These are phyloP conservation scores for Aphelinus certus DNA, from an alignment of 1,140 invertebrate species.

Conservation along the genomic window DNA sequence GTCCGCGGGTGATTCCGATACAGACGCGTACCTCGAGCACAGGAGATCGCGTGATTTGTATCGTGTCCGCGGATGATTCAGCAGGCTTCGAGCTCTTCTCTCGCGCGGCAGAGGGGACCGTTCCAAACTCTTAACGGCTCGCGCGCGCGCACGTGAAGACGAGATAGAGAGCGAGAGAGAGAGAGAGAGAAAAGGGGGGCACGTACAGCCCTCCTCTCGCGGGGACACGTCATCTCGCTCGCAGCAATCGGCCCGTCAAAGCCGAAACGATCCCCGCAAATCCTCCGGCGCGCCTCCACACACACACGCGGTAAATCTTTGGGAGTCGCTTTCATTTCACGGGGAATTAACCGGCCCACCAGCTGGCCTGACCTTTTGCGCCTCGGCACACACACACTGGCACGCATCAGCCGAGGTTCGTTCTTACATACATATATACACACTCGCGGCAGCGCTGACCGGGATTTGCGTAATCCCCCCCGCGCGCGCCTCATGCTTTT, in stretches of 20 bases:
- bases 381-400: not conserved
- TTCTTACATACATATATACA: not conserved
- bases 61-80: too few relatives aligned
- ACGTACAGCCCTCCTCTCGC: not conserved
- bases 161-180: not conserved
- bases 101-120: too few relatives aligned
- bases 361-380: slow-evolving; percentile 31
- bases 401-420: not conserved
- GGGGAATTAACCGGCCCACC: slow-evolving; percentile 63
- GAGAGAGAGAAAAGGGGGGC: not conserved
- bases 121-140: too few relatives aligned
- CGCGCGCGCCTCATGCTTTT: slow-evolving; percentile 45
- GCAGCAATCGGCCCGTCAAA: slow-evolving; percentile 41
- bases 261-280: slow-evolving; percentile 49
- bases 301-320: slow-evolving; percentile 48
- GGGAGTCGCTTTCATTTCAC: slow-evolving; percentile 64
- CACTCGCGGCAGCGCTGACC: slow-evolving; percentile 50
- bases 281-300: slow-evolving; percentile 47
- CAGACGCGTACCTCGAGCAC: too few relatives aligned
- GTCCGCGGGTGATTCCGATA: too few relatives aligned
- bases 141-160: too few relatives aligned
- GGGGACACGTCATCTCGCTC: too few relatives aligned
- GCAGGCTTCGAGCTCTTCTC: too few relatives aligned
- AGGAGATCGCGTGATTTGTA: too few relatives aligned
- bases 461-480: slow-evolving; percentile 64